These are phyloP conservation scores for Clupea harengus DNA, from an alignment of 2,113 vertebrate genomes.

Conservation along the genomic window DNA sequence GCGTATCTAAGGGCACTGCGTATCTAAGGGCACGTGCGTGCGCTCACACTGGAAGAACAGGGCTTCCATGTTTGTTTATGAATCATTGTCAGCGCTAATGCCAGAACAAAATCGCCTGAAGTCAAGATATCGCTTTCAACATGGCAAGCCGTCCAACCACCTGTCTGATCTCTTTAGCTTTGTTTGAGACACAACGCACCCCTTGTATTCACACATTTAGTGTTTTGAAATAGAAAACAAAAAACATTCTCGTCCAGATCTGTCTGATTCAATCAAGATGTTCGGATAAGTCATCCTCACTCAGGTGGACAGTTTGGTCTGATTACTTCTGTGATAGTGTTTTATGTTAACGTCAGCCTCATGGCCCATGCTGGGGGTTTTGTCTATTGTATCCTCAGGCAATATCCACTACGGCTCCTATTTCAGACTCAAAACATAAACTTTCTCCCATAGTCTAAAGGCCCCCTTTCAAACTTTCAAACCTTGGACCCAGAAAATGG, in stretches of 20 bases:
- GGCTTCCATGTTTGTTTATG: slow-evolving; percentile 4
- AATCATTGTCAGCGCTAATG: not conserved
- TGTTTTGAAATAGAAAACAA: not conserved
- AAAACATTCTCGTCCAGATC: not conserved
- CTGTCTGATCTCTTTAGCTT: not conserved
- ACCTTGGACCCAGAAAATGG: not conserved
- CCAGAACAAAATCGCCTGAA: slow-evolving; percentile 19
- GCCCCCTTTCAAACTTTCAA: slow-evolving; percentile 3
- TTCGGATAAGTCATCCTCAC: not conserved
- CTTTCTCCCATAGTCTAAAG: not conserved
- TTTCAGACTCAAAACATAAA: not conserved
- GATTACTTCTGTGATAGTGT: not conserved
- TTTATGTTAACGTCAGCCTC: not conserved
- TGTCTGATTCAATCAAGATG: not conserved
- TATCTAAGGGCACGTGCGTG: not conserved
- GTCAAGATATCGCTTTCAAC: slow-evolving; percentile 24
- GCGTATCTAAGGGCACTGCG: not conserved
- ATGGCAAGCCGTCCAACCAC: not conserved
- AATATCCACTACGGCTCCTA: not conserved
- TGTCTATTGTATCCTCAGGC: not conserved
- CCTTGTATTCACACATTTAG: not conserved
- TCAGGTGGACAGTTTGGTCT: not conserved
- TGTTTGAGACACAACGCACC: not conserved
- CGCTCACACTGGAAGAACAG: not conserved
- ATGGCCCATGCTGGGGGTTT: not conserved